A percentile compares a stretch with the other conserved stretches of the same genome.
Conservation (phyloP, 2,888 invertebrate genomes). For the Glaucopsyche alexis region DNA sequence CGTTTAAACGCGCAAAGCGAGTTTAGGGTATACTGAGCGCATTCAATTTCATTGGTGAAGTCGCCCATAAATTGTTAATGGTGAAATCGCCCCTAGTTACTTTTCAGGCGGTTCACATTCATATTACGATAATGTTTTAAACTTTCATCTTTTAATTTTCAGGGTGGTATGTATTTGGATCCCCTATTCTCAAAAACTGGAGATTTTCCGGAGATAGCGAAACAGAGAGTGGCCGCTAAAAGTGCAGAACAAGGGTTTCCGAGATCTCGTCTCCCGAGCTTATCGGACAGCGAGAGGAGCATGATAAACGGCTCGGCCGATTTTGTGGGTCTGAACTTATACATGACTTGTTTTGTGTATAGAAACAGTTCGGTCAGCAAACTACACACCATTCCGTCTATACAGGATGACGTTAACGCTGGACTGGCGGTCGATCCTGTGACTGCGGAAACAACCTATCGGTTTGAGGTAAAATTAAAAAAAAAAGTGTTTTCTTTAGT, state of each 20-base stretch:
- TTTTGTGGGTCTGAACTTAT: conserved; percentile 80
- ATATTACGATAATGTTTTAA: no score
- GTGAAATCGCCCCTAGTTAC: no score
- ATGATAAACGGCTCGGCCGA: conserved; percentile 52
- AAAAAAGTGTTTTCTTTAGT: no score
- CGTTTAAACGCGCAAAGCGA: no score
- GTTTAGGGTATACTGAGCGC: no score
- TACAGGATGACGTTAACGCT: not conserved
- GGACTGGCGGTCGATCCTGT: no score
- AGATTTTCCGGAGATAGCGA: conserved; percentile 81
- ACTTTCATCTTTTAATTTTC: conserved; percentile 46
- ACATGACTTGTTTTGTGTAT: conserved; percentile 64
- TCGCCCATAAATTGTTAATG: no score
- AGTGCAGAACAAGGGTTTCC: conserved; percentile 70
- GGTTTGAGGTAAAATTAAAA: not conserved
- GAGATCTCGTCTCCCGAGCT: conserved; percentile 61
- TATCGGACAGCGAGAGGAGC: conserved; percentile 59
- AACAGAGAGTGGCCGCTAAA: conserved; percentile 69
- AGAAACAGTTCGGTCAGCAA: conserved; percentile 46
- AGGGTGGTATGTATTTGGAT: conserved; percentile 79
- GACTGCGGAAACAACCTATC: no score
- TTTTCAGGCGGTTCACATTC: no score
- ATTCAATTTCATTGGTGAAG: no score
- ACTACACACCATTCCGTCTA: not conserved
- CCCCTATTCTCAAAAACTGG: conserved; percentile 81